Conservation (phyloP, 2,113 vertebrate genomes). For the Maccullochella peelii region DNA sequence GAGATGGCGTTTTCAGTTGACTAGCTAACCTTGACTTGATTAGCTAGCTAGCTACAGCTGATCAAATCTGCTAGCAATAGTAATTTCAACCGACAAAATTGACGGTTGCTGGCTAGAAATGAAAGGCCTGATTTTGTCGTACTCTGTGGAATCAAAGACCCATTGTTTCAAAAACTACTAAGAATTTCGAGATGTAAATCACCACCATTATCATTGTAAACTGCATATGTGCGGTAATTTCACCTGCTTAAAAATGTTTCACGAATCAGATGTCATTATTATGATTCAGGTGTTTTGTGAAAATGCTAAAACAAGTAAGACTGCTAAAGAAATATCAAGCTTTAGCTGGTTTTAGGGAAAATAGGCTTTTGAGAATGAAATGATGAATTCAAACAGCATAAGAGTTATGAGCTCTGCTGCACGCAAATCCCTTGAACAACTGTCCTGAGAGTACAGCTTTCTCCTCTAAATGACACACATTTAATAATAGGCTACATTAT, state of each 20-base stretch:
- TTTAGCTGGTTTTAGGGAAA: not conserved
- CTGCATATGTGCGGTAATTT: too few species aligned
- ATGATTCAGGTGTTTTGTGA: not conserved
- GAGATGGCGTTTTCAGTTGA: not conserved
- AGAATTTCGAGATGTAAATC: too few species aligned
- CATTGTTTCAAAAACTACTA: too few species aligned
- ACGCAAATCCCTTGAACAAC: not conserved
- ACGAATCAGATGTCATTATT: too few species aligned
- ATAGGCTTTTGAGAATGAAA: slow-evolving; percentile 2
- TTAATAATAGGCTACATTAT: not conserved
- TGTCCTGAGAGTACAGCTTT: not conserved
- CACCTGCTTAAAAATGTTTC: too few species aligned
- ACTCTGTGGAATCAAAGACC: too few species aligned
- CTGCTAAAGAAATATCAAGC: not conserved
- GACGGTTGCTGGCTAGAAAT: not conserved
- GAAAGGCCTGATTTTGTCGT: too few species aligned
- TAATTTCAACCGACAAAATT: too few species aligned
- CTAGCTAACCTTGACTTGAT: not conserved
- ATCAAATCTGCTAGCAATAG: not conserved
- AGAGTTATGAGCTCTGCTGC: not conserved
- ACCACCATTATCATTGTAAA: too few species aligned
- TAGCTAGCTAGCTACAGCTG: not conserved
- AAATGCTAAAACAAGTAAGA: not conserved
- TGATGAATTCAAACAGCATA: not conserved
- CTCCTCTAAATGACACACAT: not conserved